These are phyloP conservation scores for Rhyacophila evoluta DNA, from an alignment of 2,888 invertebrate species.

Conservation along the genomic window DNA sequence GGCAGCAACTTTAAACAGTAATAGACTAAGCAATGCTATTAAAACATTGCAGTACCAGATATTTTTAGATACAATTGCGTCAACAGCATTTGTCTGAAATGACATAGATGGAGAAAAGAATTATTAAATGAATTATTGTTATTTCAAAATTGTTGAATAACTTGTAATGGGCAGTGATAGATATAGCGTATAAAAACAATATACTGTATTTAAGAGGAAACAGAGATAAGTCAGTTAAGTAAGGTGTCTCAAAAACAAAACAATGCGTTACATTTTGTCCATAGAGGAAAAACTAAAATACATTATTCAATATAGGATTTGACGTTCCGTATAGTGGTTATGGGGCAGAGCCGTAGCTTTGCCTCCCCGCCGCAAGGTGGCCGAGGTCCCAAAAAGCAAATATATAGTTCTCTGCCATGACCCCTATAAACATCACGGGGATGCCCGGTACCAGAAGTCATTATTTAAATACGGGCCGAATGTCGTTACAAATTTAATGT, in stretches of 20 bases:
- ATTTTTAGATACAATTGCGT: too few relatives aligned
- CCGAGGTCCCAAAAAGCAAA: constrained; percentile 43
- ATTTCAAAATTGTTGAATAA: too few relatives aligned
- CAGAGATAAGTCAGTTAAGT: neutral
- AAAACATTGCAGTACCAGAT: too few relatives aligned
- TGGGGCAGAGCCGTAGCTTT: constrained; percentile 12
- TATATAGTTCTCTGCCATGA: constrained; percentile 41
- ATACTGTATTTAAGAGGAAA: neutral
- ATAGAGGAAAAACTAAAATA: constrained; percentile 19
- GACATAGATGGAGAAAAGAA: too few relatives aligned
- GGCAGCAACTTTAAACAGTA: too few relatives aligned
- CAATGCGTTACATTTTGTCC: neutral
- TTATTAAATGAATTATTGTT: too few relatives aligned
- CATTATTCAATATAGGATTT: constrained; percentile 22
- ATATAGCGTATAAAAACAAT: too few relatives aligned
- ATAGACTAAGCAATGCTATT: too few relatives aligned
- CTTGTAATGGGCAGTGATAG: too few relatives aligned
- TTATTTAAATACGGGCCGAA: constrained; percentile 50
- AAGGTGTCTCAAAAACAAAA: neutral
- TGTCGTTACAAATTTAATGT: constrained; percentile 49
- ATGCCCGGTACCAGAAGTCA: constrained; percentile 44
- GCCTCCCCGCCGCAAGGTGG: constrained; percentile 25
- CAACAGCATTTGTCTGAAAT: too few relatives aligned
- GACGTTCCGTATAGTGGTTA: constrained; percentile 7
- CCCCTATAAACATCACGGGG: constrained; percentile 48